Evolutionary conservation across 92 coral and sea anemone genomes (phyloP), one percentile per base, ranked within the genome.

Genomic region (Porites rus): DNA sequence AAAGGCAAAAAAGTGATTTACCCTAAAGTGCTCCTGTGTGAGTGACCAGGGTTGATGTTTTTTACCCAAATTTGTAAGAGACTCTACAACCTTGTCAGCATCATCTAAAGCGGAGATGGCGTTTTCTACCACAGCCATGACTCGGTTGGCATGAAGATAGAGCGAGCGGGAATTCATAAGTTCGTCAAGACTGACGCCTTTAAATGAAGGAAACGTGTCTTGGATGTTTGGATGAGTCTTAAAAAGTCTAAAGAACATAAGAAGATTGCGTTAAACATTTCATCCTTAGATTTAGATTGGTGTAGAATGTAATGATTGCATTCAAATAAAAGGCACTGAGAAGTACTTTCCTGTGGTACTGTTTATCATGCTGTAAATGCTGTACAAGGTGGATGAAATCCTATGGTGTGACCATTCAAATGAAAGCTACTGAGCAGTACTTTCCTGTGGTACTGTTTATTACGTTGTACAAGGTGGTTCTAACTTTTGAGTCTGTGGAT

Each of bases 101-200:
- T 93, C 94, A 31, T 91, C 92, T 18, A 93, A 56, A 43, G 94
- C 71, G 75, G 72, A 74, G 19, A 91, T 93, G 12, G 92, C 89
- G 19, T 83, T 82, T 84, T 86, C 88, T 14, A 93, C 80, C 0
- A 92, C 93, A 21, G 69, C 86, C 94, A 93, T 93, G 8, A 93
- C 94, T 64, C 96, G 92, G 74, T 91, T 85, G 58, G 93, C 94
- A 72, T 93, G 96, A 16, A 93, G 89, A 65, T 81, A 93, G 54
- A 93, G 72, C n/a, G 94, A 93, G 9, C 96, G 85, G 1, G 96
- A 93, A 75, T 91, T 93, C 50, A 93, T 80, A 12, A 93, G 50
- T 43, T 93, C 96, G 43, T 93, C 80, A 69, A 93, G 65, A 58
- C 87, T 90, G 75, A 83, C 72, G 52, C 96, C 96, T 77, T 87